phyloP scores from a whole-genome alignment of 2,797 vertebrate species.

The Microctenopoma lineatum region DNA sequence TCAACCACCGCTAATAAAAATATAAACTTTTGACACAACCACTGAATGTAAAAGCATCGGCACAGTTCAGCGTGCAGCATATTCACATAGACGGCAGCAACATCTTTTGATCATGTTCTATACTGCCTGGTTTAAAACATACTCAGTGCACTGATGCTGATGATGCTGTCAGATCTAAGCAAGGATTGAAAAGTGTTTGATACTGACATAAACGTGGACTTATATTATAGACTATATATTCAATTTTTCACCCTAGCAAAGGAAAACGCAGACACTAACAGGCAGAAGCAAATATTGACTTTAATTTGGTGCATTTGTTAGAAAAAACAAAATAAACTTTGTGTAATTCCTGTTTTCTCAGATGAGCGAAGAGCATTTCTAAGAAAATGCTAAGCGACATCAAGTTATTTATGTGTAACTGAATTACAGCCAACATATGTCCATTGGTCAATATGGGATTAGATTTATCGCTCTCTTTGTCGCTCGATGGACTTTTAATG shows the following conservation, averaged over 20 bases:
- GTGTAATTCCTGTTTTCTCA: slow-evolving; percentile 19
- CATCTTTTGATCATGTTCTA: slow-evolving; percentile 44
- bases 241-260: slow-evolving; percentile 31
- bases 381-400: slow-evolving; percentile 46
- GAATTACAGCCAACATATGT: slow-evolving; percentile 71
- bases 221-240: not conserved
- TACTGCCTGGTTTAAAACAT: slow-evolving; percentile 41
- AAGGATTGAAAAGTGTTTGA: slow-evolving; percentile 38
- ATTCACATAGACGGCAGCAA: slow-evolving; percentile 20
- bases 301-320: slow-evolving; percentile 2
- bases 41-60: not conserved
- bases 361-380: slow-evolving; percentile 37
- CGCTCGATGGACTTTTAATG: slow-evolving; percentile 69
- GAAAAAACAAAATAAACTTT: not conserved
- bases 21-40: too few relatives aligned
- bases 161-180: slow-evolving; percentile 57
- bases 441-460: slow-evolving; percentile 49
- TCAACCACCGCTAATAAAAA: slow-evolving; percentile 4
- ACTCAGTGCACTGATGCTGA: slow-evolving; percentile 38
- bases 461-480: slow-evolving; percentile 72
- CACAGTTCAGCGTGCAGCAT: slow-evolving; percentile 8
- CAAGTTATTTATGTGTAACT: slow-evolving; percentile 58
- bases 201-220: slow-evolving; percentile 23
- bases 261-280: slow-evolving; percentile 14
- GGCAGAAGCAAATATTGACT: slow-evolving; percentile 6